Percentiles rank a stretch among this genome's conserved stretches.
phyloP scores from a whole-genome alignment of 92 coral and sea anemone species.

The Ricordea florida region DNA sequence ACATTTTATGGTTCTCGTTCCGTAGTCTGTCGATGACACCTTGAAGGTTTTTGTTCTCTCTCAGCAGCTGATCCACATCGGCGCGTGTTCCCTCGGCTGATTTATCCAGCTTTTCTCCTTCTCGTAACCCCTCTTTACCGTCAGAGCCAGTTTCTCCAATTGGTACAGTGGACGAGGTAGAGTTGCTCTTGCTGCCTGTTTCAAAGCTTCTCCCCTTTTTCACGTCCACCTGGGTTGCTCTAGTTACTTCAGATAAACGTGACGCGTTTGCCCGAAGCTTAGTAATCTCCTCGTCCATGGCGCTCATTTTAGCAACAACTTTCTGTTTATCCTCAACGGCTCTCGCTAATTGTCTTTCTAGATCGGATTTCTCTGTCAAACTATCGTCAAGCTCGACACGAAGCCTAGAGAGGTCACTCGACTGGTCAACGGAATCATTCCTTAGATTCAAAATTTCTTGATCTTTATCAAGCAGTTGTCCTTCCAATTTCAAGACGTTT shows the following conservation, averaged over 20 bases:
- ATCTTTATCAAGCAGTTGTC: slow-evolving; percentile 70
- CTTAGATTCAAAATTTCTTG: slow-evolving; percentile 76
- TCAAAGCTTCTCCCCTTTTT: background rate
- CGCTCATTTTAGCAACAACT: background rate
- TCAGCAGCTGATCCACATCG: slow-evolving; percentile 31
- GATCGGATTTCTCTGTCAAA: slow-evolving; percentile 29
- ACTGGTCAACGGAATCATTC: slow-evolving; percentile 81
- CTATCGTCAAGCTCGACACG: slow-evolving; percentile 66
- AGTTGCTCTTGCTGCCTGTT: slow-evolving; percentile 27
- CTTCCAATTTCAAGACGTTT: slow-evolving; percentile 64
- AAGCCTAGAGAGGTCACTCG: slow-evolving; percentile 79
- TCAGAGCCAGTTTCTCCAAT: slow-evolving; percentile 5
- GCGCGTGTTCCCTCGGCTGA: slow-evolving; percentile 38
- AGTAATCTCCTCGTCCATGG: slow-evolving; percentile 41
- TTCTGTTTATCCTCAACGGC: slow-evolving; percentile 30
- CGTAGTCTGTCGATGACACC: slow-evolving; percentile 58
- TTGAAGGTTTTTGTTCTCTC: slow-evolving; percentile 59
- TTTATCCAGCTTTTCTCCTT: slow-evolving; percentile 32
- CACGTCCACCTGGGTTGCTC: too few relatives aligned
- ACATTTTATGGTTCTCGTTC: slow-evolving; percentile 49
- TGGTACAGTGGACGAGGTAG: slow-evolving; percentile 27
- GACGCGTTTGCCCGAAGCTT: slow-evolving; percentile 29
- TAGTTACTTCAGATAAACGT: slow-evolving; percentile 39
- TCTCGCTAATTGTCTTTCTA: slow-evolving; percentile 25
- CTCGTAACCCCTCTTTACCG: background rate